These are phyloP conservation scores for Probosciger aterrimus DNA, from an alignment of 2,113 vertebrate species.

Conservation along the genomic window DNA sequence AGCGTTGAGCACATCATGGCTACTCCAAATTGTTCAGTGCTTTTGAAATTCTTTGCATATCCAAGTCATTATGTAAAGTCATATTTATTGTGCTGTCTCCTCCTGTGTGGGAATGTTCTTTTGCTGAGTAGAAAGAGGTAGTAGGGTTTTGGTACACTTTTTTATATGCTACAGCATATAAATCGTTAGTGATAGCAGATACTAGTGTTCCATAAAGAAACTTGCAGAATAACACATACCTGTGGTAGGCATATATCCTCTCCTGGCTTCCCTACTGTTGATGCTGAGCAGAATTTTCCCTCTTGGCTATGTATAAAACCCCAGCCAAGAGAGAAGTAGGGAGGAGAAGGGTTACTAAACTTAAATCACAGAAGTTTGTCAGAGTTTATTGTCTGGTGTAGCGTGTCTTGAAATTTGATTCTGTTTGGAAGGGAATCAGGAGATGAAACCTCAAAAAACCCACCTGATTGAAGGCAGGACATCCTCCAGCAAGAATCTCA, in stretches of 20 bases:
- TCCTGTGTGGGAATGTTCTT: background rate
- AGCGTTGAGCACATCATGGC: background rate
- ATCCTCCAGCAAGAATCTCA: constrained; percentile 35
- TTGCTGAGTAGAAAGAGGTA: background rate
- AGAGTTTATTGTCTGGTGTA: background rate
- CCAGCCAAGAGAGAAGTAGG: background rate
- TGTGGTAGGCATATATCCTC: background rate
- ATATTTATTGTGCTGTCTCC: background rate
- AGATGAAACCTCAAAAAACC: constrained; percentile 39
- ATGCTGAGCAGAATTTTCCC: constrained; percentile 8
- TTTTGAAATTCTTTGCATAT: constrained; percentile 42
- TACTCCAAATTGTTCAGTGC: background rate
- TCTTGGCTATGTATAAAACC: constrained; percentile 23
- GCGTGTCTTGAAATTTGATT: constrained; percentile 21
- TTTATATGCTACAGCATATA: background rate
- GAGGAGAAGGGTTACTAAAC: background rate
- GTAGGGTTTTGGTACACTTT: background rate
- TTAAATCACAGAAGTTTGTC: constrained; percentile 1
- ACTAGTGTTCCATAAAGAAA: background rate
- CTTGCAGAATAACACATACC: background rate
- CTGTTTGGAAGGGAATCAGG: constrained; percentile 16
- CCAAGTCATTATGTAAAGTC: background rate
- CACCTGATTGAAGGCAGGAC: constrained; percentile 25
- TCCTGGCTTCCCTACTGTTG: background rate
- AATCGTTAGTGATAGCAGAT: background rate